Base-by-base conservation (phyloP, 1,140 invertebrate species). In the Apis laboriosa region DNA sequence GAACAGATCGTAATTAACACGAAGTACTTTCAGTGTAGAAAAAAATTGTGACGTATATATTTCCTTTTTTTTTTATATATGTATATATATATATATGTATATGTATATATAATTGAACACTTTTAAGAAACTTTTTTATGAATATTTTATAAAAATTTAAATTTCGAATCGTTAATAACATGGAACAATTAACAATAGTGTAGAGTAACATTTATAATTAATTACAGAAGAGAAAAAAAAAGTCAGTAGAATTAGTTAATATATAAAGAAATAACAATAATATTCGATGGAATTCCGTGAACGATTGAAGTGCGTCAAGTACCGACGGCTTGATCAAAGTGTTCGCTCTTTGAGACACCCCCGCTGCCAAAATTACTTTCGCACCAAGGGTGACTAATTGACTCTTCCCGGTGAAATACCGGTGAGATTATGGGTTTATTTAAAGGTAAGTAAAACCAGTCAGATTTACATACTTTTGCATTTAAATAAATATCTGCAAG, bases 301-400 rank as follows among this genome's bases (percentile, higher is more conserved):
- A 77, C n/a, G 77, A 64, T 56, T 21, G 68, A 86, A 88, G 88
- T 88, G 84, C 80, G 79, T 89, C 87, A 88, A 89, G 87, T 61
- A 82, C 77, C 85, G 84, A 58, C 84, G 60, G 87, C 84, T 86
- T 86, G 87, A 84, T 89, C 84, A 84, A 80, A 88, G 80, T 86
- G 87, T 71, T 64, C 86, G 77, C 73, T 75, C 55, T 58, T 61
- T 56, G 68, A 70, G 77, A 88, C 77, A 60, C 76, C 66, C 80
- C 55, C 66, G 76, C 80, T 68, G 63, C 80, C 77, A 71, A 88
- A 88, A 88, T 86, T 84, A 72, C 80, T 87, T 86, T 82, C 49
- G 82, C 74, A 55, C 66, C 86, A 68, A 84, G 87, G 88, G 87
- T 83, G 82, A 86, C 80, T 86, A 88, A 89, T 88, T 89, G 87